Conservation (phyloP, 2,113 vertebrate species). For the Notothenia rossii region DNA sequence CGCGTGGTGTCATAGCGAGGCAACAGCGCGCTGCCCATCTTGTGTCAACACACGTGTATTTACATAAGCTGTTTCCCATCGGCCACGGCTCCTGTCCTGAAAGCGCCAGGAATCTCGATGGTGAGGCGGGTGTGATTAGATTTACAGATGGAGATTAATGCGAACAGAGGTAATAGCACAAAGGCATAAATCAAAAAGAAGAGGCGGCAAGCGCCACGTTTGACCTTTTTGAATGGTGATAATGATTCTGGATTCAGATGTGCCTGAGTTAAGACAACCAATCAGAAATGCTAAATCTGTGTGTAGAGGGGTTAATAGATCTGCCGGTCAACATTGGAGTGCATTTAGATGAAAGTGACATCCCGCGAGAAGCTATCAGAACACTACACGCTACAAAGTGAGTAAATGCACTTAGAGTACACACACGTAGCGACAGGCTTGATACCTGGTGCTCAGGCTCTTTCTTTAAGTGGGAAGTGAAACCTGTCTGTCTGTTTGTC, state of each 20-base stretch:
- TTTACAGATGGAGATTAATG: slow-evolving; percentile 82
- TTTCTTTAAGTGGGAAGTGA: slow-evolving; percentile 75
- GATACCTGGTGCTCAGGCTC: slow-evolving; percentile 51
- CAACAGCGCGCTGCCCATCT: slow-evolving; percentile 68
- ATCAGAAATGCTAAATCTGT: slow-evolving; percentile 30
- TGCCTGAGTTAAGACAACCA: slow-evolving; percentile 44
- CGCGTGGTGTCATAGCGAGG: slow-evolving; percentile 47
- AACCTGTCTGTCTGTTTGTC: slow-evolving; percentile 67
- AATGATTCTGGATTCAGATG: slow-evolving; percentile 73
- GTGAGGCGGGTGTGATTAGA: slow-evolving; percentile 74
- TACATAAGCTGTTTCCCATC: slow-evolving; percentile 79
- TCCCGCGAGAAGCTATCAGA: slow-evolving; percentile 47
- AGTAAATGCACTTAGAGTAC: slow-evolving; percentile 13
- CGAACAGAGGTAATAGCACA: slow-evolving; percentile 74
- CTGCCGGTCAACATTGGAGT: slow-evolving; percentile 20
- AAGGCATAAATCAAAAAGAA: slow-evolving; percentile 76
- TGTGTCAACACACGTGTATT: slow-evolving; percentile 83
- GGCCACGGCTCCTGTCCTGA: slow-evolving; percentile 64
- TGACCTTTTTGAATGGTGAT: slow-evolving; percentile 80
- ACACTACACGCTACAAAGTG: slow-evolving; percentile 17
- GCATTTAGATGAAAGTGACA: slow-evolving; percentile 46
- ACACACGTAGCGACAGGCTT: not conserved
- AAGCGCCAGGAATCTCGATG: slow-evolving; percentile 44
- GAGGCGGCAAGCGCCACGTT: slow-evolving; percentile 68
- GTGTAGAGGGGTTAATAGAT: slow-evolving; percentile 43